These are phyloP conservation scores for Thera obeliscata DNA, from an alignment of 2,888 invertebrate genomes.

Conservation along the genomic window DNA sequence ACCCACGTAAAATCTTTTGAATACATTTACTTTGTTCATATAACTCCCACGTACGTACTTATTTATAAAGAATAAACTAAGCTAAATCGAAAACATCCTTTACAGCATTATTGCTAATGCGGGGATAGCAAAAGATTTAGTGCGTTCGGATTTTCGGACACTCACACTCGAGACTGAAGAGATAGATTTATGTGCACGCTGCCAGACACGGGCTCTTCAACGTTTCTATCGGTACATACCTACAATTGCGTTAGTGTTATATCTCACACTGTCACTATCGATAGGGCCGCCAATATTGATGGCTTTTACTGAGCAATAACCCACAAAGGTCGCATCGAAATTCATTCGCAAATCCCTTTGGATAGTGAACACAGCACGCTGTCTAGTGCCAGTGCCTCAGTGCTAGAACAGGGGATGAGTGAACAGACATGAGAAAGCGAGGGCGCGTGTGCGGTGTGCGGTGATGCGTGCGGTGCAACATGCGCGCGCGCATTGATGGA, in stretches of 20 bases:
- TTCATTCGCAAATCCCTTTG: constrained; percentile 9
- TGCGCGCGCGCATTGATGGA: constrained; percentile 81
- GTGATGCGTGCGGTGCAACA: constrained; percentile 76
- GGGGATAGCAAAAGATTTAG: constrained; percentile 58
- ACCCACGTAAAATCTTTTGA: too few relatives aligned
- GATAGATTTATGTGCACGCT: constrained; percentile 62
- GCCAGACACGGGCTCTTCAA: constrained; percentile 53
- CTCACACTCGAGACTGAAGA: constrained; percentile 52
- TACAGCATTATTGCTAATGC: constrained; percentile 42
- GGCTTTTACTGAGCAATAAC: constrained; percentile 38
- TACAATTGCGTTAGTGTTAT: constrained; percentile 14
- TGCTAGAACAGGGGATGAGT: constrained; percentile 52
- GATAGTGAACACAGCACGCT: constrained; percentile 16
- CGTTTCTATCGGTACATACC: constrained; percentile 40
- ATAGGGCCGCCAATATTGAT: constrained; percentile 41
- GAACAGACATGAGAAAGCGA: constrained; percentile 67
- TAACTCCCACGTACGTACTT: not conserved
- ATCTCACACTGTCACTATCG: constrained; percentile 38
- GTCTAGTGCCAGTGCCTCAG: constrained; percentile 28
- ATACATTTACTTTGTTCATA: too few relatives aligned
- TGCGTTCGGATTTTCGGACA: constrained; percentile 49
- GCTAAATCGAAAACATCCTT: constrained; percentile 1
- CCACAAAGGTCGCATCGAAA: constrained; percentile 26
- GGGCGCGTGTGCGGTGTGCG: constrained; percentile 60
- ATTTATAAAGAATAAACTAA: not conserved